Percentiles rank a stretch among this genome's conserved stretches.
Evolutionary conservation across 2,797 vertebrate species (phyloP).

Genomic region (Hippocampus kuda): DNA sequence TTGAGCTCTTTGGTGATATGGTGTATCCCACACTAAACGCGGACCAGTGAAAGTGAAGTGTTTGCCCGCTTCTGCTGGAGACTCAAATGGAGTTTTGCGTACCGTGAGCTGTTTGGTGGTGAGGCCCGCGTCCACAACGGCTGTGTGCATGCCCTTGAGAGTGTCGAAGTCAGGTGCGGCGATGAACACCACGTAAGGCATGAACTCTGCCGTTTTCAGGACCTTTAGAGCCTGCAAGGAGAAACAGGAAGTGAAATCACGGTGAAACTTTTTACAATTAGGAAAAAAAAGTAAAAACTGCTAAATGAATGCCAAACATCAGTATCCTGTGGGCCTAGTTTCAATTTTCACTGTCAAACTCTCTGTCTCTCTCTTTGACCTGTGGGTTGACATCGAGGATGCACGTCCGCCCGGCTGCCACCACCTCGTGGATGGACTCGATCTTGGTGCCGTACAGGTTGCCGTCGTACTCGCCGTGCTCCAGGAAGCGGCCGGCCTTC

Average conservation of each 20-base stretch:
- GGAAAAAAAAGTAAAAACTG: neutral
- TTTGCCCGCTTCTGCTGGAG: no score
- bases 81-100: conserved; percentile 21
- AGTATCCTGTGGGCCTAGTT: no score
- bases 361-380: conserved; percentile 48
- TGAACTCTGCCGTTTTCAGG: conserved; percentile 91
- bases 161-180: conserved; percentile 92
- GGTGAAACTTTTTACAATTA: neutral
- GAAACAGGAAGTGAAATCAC: neutral
- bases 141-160: conserved; percentile 88
- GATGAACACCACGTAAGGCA: conserved; percentile 97
- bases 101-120: conserved; percentile 93
- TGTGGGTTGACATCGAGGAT: conserved; percentile 97
- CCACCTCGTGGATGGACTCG: conserved; percentile 91
- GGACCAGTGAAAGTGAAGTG: no score
- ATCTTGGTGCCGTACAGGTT: conserved; percentile 98
- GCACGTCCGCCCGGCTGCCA: conserved; percentile 82
- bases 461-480: conserved; percentile 95
- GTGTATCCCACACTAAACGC: no score
- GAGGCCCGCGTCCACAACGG: conserved; percentile 90
- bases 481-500: conserved; percentile 88
- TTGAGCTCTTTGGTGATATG: no score
- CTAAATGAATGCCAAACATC: neutral
- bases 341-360: no score
- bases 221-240: conserved; percentile 83